These are phyloP conservation scores for Adela reaumurella DNA, from an alignment of 2,888 invertebrate species.

Conservation along the genomic window DNA sequence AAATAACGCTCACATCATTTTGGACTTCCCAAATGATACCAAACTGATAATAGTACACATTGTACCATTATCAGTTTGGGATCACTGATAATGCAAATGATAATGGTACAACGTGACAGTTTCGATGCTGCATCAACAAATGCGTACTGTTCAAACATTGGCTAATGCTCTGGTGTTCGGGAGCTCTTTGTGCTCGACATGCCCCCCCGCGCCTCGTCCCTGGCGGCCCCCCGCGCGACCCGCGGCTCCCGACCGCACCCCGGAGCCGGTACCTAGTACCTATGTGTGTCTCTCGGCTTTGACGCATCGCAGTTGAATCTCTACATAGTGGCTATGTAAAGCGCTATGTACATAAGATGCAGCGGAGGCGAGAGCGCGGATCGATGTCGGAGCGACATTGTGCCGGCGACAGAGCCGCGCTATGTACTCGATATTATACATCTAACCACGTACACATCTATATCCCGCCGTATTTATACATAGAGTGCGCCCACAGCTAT, in stretches of 20 bases:
- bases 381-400: slow-evolving; percentile 30
- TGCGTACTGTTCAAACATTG: slow-evolving; percentile 2
- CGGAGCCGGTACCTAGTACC: slow-evolving; percentile 1
- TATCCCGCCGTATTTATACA: slow-evolving; percentile 9
- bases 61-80: too few relatives aligned
- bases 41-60: too few relatives aligned
- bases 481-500: background rate
- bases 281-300: slow-evolving; percentile 31
- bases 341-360: slow-evolving; percentile 32
- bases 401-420: slow-evolving; percentile 4
- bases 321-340: slow-evolving; percentile 49
- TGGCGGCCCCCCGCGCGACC: slow-evolving; percentile 4
- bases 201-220: too few relatives aligned
- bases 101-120: too few relatives aligned
- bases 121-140: too few relatives aligned
- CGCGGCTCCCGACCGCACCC: slow-evolving; percentile 5
- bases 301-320: slow-evolving; percentile 52
- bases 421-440: background rate
- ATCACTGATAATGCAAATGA: too few relatives aligned
- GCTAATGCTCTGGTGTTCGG: slow-evolving; percentile 6
- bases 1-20: too few relatives aligned
- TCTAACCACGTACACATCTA: slow-evolving; percentile 9
- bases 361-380: slow-evolving; percentile 20
- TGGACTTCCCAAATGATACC: too few relatives aligned
- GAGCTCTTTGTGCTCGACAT: slow-evolving; percentile 17